Evolutionary conservation across 2,113 vertebrate species (phyloP).

Genomic region (Amphilophus citrinellus): DNA sequence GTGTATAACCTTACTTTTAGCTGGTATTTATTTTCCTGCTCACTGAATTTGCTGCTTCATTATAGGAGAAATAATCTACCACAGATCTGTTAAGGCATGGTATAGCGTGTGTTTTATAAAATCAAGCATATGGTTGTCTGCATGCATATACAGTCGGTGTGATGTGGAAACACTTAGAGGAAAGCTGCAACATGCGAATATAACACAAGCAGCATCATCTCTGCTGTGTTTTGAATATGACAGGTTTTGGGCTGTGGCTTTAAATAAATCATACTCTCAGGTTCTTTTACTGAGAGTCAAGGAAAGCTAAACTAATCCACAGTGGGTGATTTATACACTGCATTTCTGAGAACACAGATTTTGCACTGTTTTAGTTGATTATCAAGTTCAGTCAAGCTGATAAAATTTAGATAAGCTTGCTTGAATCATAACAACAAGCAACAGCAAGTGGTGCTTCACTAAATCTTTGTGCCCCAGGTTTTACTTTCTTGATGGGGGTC

Average conservation of each 20-base stretch:
- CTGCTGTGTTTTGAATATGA: not conserved
- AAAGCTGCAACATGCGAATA: not conserved
- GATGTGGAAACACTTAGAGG: not conserved
- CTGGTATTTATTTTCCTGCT: not conserved
- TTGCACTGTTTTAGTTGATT: not conserved
- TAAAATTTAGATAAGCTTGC: not conserved
- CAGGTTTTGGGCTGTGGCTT: not conserved
- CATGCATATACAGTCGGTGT: not conserved
- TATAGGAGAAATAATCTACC: not conserved
- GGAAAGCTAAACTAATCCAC: not conserved
- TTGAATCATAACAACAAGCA: not conserved
- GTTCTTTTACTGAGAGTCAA: not conserved
- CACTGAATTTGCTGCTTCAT: not conserved
- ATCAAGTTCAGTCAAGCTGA: not conserved
- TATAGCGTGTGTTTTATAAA: not conserved
- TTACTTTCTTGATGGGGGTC: not conserved
- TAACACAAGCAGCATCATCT: not conserved
- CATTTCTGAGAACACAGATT: not conserved
- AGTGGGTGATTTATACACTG: not conserved
- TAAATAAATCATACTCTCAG: not conserved
- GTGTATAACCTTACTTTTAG: conserved; percentile 12
- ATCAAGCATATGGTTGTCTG: not conserved
- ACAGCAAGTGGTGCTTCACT: not conserved
- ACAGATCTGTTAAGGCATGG: not conserved
- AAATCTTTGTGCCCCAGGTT: not conserved